Evolutionary conservation across 1,140 invertebrate genomes (phyloP), one percentile per base, ranked within the genome.

Genomic region (Aradophagus sp.): DNA sequence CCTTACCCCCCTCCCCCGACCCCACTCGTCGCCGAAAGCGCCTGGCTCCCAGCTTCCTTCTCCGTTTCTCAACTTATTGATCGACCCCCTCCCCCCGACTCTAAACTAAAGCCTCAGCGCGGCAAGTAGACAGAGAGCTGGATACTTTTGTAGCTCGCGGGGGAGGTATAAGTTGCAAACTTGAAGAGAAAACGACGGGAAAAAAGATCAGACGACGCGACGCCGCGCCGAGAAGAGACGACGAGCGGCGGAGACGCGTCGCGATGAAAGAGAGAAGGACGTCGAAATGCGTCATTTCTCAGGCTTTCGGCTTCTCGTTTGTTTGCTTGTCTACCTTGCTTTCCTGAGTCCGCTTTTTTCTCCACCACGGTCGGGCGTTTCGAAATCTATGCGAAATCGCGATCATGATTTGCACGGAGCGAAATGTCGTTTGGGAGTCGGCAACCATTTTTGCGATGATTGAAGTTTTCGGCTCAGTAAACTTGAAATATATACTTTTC

Each of bases 21-120:
- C 13, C 26, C 7, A 1, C 10, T 6, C 15, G 19, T 59, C 56
- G 36, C 29, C 42, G 55, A 41, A 14, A 38, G 50, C 41, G 47
- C 36, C 61, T 17, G 53, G 71, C 63, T 56, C 20, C 20, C 20
- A 59, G 67, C 68, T 75, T 80, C 78, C 76, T 79, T 77, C 76
- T 77, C 75, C 75, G 73, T 75, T 77, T 67, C 75, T 59, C 77
- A 76, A 77, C 77, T 79, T 84, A 83, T 84, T 84, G 82, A 84
- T 83, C 82, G 81, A 66, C 69, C 70, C 74, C 67, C 82, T 80
- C 63, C 69, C 70, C 74, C 67, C 48, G 67, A 45, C 76, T 63
- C 77, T 76, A 69, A 73, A 70, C 34, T 77, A 78, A 72, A 75
- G 59, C 67, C 73, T 52, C 69, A 76, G 19, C 35, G 29, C 68